phyloP scores from a whole-genome alignment of 2,888 invertebrate genomes.

The Saturnia pavonia region DNA sequence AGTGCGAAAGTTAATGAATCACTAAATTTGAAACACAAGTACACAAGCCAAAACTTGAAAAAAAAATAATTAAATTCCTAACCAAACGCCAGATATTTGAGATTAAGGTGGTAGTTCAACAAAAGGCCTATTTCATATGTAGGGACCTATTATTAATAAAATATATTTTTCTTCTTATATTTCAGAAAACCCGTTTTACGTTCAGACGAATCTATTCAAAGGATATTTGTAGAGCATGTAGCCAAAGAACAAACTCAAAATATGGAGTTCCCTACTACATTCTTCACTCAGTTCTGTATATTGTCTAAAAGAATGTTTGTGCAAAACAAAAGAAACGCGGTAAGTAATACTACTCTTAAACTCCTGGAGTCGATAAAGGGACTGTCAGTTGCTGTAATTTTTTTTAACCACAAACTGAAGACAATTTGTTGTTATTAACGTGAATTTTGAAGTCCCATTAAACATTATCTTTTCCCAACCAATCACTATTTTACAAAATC shows the following conservation, averaged over 20 bases:
- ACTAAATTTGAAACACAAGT: no score
- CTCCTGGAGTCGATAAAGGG: no score
- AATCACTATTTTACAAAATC: not conserved
- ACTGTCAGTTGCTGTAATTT: not conserved
- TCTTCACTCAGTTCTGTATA: slow-evolving; percentile 78
- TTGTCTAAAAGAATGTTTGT: slow-evolving; percentile 77
- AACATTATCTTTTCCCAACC: not conserved
- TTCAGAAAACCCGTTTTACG: slow-evolving; percentile 67
- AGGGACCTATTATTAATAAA: no score
- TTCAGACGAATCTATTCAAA: slow-evolving; percentile 71
- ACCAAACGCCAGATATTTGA: no score
- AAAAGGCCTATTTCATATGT: no score
- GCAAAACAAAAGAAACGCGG: slow-evolving; percentile 80
- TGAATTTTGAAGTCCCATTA: no score
- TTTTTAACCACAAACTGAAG: not conserved
- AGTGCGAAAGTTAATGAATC: no score
- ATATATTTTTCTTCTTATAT: not conserved
- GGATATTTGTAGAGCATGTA: slow-evolving; percentile 71
- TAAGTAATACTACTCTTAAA: slow-evolving; percentile 42
- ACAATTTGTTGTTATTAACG: not conserved
- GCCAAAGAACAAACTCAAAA: slow-evolving; percentile 67
- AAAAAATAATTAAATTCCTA: no score
- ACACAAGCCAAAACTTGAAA: no score
- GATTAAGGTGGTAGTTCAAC: no score
- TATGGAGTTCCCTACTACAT: slow-evolving; percentile 79